Conservation (phyloP, 2,888 invertebrate genomes). For the Thereva nobilitata region DNA sequence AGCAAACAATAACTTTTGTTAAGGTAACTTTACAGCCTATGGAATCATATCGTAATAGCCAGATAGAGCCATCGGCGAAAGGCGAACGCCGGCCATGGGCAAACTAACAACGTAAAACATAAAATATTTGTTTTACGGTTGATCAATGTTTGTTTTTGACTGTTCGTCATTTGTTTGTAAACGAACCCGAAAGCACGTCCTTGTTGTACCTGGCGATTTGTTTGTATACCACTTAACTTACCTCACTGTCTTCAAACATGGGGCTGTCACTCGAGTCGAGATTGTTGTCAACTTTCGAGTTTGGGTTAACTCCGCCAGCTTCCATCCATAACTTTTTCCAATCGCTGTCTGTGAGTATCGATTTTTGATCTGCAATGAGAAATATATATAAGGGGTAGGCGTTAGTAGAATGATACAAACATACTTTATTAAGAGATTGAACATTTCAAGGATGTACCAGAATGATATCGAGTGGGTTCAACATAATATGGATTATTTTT, state of each 20-base stretch:
- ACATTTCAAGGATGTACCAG: too few species aligned
- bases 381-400: conserved; percentile 5
- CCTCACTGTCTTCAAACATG: conserved; percentile 59
- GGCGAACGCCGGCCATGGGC: too few species aligned
- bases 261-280: conserved; percentile 58
- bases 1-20: too few species aligned
- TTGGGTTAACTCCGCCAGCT: conserved; percentile 56
- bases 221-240: conserved; percentile 47
- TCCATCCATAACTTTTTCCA: conserved; percentile 59
- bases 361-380: conserved; percentile 56
- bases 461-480: too few species aligned
- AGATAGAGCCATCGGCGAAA: too few species aligned
- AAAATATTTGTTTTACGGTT: conserved; percentile 25
- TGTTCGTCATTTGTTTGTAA: conserved; percentile 16
- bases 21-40: too few species aligned
- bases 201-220: conserved; percentile 12
- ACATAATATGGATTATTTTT: too few species aligned
- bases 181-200: conserved; percentile 2
- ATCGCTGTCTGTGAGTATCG: conserved; percentile 59
- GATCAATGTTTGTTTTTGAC: conserved; percentile 25
- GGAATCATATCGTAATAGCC: too few species aligned
- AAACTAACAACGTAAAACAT: too few species aligned
- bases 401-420: too few species aligned
- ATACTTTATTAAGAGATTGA: too few species aligned
- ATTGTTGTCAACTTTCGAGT: conserved; percentile 57